Evolutionary conservation across 2,888 invertebrate species (phyloP).

Genomic region (Spialia ferax): DNA sequence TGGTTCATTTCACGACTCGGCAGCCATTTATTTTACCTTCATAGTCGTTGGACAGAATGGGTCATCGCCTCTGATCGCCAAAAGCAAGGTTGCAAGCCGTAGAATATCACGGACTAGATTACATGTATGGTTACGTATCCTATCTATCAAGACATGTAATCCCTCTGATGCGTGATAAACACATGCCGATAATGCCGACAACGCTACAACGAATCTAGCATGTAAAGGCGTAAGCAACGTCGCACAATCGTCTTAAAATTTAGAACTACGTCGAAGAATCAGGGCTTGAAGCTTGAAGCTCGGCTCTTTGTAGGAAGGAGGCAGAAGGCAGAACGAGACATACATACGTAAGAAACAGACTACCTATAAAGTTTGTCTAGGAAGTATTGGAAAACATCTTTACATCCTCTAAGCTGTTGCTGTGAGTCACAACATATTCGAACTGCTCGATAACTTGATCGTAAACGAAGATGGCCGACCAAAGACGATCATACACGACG

Average conservation of each 20-base stretch:
- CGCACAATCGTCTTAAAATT: background rate
- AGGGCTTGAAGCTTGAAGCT: background rate
- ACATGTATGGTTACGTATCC: background rate
- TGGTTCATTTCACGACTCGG: constrained; percentile 2
- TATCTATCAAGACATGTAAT: too few species aligned
- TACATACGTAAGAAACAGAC: too few species aligned
- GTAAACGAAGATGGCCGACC: background rate
- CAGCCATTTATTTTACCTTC: background rate
- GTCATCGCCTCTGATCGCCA: background rate
- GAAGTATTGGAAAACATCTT: background rate
- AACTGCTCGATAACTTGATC: too few species aligned
- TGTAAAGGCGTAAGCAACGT: background rate
- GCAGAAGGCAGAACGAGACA: too few species aligned
- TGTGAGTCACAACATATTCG: too few species aligned
- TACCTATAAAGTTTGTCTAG: too few species aligned
- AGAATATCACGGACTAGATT: background rate
- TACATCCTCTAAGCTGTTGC: too few species aligned
- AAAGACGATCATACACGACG: background rate
- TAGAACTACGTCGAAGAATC: background rate
- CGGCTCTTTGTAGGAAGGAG: background rate
- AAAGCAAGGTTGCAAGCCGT: background rate
- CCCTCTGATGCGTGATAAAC: too few species aligned
- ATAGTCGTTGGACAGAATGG: background rate
- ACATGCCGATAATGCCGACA: too few species aligned
- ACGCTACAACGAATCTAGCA: too few species aligned